Evolutionary conservation across 1,140 invertebrate species (phyloP).

Genomic region (Dryas iulia): DNA sequence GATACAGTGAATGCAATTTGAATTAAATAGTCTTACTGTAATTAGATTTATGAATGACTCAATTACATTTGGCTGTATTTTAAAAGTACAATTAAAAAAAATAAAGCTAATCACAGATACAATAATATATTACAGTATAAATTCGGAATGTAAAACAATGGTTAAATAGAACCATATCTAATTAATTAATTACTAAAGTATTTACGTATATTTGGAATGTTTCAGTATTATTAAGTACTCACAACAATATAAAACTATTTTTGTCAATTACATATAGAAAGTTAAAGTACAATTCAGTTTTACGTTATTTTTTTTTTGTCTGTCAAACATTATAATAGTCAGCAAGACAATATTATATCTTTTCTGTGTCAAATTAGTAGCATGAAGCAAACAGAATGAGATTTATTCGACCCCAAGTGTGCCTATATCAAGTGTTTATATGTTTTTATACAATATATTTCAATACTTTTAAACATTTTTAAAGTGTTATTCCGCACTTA

Average conservation of each 20-base stretch:
- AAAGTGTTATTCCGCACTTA: too few relatives aligned
- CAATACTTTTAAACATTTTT: too few relatives aligned
- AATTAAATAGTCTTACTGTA: too few relatives aligned
- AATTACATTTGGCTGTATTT: background rate
- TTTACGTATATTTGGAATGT: constrained; percentile 5
- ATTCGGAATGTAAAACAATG: background rate
- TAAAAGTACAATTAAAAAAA: background rate
- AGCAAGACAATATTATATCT: background rate
- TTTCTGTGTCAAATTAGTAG: too few relatives aligned
- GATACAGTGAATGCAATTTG: too few relatives aligned
- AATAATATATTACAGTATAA: background rate
- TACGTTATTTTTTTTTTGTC: background rate
- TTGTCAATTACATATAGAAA: too few relatives aligned
- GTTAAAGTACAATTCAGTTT: background rate
- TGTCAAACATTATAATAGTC: background rate
- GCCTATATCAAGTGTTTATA: too few relatives aligned
- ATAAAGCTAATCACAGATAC: background rate
- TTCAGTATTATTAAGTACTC: background rate
- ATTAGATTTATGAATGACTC: too few relatives aligned
- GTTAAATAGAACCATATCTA: background rate
- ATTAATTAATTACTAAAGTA: background rate
- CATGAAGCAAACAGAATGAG: too few relatives aligned
- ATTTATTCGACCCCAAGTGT: too few relatives aligned
- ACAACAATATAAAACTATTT: background rate
- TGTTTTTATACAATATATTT: too few relatives aligned